phyloP scores from a whole-genome alignment of 1,140 invertebrate genomes.

The Halictus rubicundus region DNA sequence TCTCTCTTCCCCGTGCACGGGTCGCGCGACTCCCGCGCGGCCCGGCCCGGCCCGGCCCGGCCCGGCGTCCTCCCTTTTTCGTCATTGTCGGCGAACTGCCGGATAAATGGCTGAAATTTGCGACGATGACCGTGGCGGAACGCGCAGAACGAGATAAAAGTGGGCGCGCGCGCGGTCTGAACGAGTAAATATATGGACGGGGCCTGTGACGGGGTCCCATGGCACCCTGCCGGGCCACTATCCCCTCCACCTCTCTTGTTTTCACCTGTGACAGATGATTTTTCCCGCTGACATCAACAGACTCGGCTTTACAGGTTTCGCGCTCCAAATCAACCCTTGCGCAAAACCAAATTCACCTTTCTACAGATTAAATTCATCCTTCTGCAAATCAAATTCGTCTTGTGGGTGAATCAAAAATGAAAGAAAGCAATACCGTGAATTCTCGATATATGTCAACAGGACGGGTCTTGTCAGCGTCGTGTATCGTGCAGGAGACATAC shows the following conservation, averaged over 20 bases:
- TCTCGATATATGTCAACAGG: too few species aligned
- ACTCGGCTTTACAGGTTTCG: too few species aligned
- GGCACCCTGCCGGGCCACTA: neutral
- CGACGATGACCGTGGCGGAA: conserved; percentile 30
- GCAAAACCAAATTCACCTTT: too few species aligned
- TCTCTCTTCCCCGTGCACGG: conserved; percentile 46
- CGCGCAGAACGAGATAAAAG: conserved; percentile 7
- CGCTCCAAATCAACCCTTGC: too few species aligned
- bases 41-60: neutral
- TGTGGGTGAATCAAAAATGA: too few species aligned
- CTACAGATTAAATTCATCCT: too few species aligned
- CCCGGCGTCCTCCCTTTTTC: conserved; percentile 22
- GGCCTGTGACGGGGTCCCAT: conserved; percentile 5
- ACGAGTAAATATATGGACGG: conserved; percentile 60
- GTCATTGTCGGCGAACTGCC: conserved; percentile 39
- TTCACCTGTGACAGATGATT: conserved; percentile 53
- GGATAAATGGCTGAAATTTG: conserved; percentile 68
- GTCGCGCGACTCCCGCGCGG: conserved; percentile 60
- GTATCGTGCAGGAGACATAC: too few species aligned
- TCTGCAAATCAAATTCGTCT: too few species aligned
- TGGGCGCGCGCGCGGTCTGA: neutral
- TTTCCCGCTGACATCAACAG: neutral
- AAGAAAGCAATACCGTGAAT: too few species aligned
- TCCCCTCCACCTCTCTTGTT: conserved; percentile 29
- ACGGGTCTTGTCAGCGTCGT: too few species aligned